Evolutionary conservation across 2,797 vertebrate genomes (phyloP), one percentile per base, ranked within the genome.

Genomic region (Sebastes wilsoni): DNA sequence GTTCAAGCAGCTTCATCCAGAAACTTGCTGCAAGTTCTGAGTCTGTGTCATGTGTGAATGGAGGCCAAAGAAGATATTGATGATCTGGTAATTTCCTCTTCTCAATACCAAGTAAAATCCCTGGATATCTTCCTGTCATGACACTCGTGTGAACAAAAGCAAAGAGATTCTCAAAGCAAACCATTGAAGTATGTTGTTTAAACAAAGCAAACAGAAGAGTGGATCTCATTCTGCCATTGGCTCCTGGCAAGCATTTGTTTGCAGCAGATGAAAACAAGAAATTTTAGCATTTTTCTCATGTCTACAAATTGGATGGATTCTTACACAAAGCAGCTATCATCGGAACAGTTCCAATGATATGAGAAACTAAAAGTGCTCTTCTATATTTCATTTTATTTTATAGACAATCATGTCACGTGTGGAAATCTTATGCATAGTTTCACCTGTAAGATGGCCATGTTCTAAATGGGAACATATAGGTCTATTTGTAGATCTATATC

Each of bases 141-240:
- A 73, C 54, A 84, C 14, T 30, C 20, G 11, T 73, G 54, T 68
- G 52, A 83, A 71, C n/a, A 56, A 72, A 61, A 67, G 34, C 61
- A 61, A 80, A 42, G 7, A 12, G 23, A 66, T 55, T 76, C 18
- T 42, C 2, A 14, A 69, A 64, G 32, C 36, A 75, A 75, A 52
- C 32, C 7, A 30, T 11, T 1, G 1, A 62, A 32, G 11, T 55
- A 38, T 60, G 30, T 68, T 55, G 20, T 69, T 79, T 76, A 14
- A 72, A 60, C 55, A 71, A 72, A 68, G 8, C 22, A 77, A 66
- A 28, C 14, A 52, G 42, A 71, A 5, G 1, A 36, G 36, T 18
- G 12, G 9, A 62, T 61, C 56, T 16, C 22, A 55, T 14, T 28
- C 18, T 58, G 2, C 5, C 34, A 36, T 64, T 25, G 28, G 23